Base-by-base conservation (phyloP, 2,888 invertebrate genomes). In the Eristalis intricaria region DNA sequence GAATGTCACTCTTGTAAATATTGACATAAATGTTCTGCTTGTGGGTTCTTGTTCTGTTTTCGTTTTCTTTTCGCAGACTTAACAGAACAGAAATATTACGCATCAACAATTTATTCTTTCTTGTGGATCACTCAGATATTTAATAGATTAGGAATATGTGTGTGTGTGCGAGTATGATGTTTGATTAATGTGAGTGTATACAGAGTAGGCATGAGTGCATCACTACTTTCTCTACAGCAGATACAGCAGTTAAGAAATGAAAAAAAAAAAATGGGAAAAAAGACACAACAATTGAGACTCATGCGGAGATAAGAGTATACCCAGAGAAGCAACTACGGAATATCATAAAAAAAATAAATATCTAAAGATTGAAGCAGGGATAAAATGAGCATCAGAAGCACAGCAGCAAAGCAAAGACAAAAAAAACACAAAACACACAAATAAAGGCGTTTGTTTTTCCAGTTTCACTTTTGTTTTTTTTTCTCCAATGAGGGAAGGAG, bases 241-340 rank as follows among this genome's bases (percentile, higher is more conserved):
- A 43, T 23, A 19, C 11, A 76, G 23, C n/a, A 26, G 19, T 64
- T 32, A 71, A 13, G 56, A 29, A 32, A 66, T 71, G 26, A 29
- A 65, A 19, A 40, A 71, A 15, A 43, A 56, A 11, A 26, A 22
- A 32, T 5, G 10, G 1, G 1, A 10, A 32, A 8, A 32, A 32
- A 32, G 10, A 32, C 10, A 69, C 32, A 69, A 43, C 19, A 50
- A 50, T 8, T 19, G 50, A 68, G 56, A 4, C 43, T 60, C 75
- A 78, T 85, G 76, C 73, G 66, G 38, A 79, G 56, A 75, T 78
- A 61, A 84, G 75, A 77, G 80, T 77, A 81, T 80, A 81, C 70
- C 76, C 85, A 80, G 58, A 69, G 43, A 60, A 66, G 50, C 50
- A 19, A 50, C 50, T 50, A 50, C 50, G 7, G 19, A 50, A 1